Conservation (phyloP, 2,113 vertebrate species). For the Numenius arquata region DNA sequence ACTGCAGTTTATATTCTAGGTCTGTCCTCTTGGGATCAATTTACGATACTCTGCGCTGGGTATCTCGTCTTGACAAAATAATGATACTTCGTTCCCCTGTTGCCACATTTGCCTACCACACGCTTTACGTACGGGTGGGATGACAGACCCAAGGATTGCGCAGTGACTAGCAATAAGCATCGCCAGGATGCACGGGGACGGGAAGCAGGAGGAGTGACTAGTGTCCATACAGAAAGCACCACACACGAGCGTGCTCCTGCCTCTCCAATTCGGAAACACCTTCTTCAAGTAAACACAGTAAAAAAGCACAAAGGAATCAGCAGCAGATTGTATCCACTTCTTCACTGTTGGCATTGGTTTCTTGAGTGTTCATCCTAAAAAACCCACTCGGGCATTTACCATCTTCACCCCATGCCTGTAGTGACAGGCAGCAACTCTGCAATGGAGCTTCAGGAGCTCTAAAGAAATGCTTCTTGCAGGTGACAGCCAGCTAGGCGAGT, state of each 20-base stretch:
- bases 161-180: neutral
- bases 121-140: neutral
- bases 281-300: neutral
- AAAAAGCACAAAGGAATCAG: neutral
- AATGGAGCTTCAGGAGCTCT: neutral
- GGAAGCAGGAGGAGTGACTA: neutral
- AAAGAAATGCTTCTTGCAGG: neutral
- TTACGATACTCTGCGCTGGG: neutral
- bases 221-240: neutral
- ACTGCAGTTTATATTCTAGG: slow-evolving; percentile 27
- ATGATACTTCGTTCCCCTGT: neutral
- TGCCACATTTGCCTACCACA: neutral
- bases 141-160: neutral
- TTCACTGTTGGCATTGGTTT: neutral
- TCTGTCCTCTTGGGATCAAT: slow-evolving; percentile 54
- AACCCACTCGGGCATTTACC: neutral
- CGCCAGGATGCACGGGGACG: fast-evolving
- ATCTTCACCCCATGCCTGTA: fast-evolving
- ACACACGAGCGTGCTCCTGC: neutral
- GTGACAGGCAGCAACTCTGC: neutral
- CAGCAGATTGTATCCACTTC: neutral
- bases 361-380: neutral
- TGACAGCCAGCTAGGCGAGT: neutral
- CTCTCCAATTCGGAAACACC: neutral
- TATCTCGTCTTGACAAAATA: slow-evolving; percentile 27